phyloP scores from a whole-genome alignment of 2,113 vertebrate genomes.

The Xenopus borealis region DNA sequence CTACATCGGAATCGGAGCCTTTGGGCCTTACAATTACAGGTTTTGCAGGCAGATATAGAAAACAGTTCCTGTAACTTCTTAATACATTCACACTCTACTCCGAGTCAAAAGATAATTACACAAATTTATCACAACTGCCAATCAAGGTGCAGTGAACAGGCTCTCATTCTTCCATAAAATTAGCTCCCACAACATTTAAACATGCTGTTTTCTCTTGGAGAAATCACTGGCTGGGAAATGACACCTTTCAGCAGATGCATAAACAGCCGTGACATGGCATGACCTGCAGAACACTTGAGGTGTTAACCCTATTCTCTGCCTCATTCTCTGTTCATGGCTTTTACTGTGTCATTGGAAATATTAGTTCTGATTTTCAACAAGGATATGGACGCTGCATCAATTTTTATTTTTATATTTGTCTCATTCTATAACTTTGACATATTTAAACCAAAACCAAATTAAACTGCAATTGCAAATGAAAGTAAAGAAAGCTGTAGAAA shows the following conservation, averaged over 20 bases:
- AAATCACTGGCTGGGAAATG: conserved; percentile 43
- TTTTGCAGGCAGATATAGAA: no score
- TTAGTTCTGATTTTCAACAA: no score
- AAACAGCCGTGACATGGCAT: conserved; percentile 39
- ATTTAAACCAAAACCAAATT: no score
- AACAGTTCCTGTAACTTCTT: conserved; percentile 31
- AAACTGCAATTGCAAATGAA: no score
- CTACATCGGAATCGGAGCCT: no score
- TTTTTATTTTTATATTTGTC: no score
- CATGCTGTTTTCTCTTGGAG: conserved; percentile 26
- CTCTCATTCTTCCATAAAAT: conserved; percentile 33
- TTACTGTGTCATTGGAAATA: no score
- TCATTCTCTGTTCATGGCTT: neutral
- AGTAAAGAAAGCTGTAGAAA: no score
- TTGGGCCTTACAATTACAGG: no score
- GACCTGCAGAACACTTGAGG: conserved; percentile 6
- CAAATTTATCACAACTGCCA: conserved; percentile 46
- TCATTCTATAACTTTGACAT: no score
- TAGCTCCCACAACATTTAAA: conserved; percentile 39
- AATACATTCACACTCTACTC: conserved; percentile 35
- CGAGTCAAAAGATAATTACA: conserved; percentile 44
- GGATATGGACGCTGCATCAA: no score
- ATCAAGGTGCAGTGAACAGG: conserved; percentile 41
- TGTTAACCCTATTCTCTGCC: conserved; percentile 26
- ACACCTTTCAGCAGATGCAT: conserved; percentile 43